These are phyloP conservation scores for Cremastinae sp. DNA, from an alignment of 2,888 invertebrate species.

Conservation along the genomic window DNA sequence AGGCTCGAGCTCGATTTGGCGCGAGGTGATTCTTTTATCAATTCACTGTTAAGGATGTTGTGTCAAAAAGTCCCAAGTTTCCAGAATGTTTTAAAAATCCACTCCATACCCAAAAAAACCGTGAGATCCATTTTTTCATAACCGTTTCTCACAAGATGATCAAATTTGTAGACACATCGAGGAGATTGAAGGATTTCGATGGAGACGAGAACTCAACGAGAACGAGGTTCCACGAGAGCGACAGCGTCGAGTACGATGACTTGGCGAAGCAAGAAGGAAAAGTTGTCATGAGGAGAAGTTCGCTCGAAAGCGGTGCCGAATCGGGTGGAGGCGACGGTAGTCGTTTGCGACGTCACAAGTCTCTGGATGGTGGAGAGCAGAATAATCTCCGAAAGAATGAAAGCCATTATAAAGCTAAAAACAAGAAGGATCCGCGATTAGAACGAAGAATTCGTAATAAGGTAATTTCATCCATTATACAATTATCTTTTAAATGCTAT, in stretches of 20 bases:
- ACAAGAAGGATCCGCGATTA: constrained; percentile 82
- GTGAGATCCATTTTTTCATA: background rate
- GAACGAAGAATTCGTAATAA: constrained; percentile 86
- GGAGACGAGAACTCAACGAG: constrained; percentile 38
- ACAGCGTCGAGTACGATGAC: constrained; percentile 56
- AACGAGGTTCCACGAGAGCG: constrained; percentile 48
- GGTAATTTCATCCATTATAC: constrained; percentile 77
- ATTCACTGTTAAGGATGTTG: background rate
- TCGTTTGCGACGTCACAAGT: constrained; percentile 82
- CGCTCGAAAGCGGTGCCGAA: too few species aligned
- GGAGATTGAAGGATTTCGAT: constrained; percentile 66
- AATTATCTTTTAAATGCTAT: constrained; percentile 9
- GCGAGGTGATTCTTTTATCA: constrained; percentile 14
- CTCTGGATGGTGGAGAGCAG: constrained; percentile 83
- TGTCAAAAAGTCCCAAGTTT: too few species aligned
- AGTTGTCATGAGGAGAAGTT: too few species aligned
- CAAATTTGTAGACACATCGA: constrained; percentile 18
- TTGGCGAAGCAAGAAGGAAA: constrained; percentile 69
- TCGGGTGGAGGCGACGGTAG: constrained; percentile 77
- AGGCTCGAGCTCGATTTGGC: constrained; percentile 48
- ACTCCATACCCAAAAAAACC: too few species aligned
- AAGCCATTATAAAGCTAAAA: constrained; percentile 82
- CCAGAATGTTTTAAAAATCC: too few species aligned
- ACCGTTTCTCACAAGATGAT: background rate
- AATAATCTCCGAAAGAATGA: constrained; percentile 82